Conservation (phyloP, 1,140 invertebrate genomes). For the Apocrypta bakeri region DNA sequence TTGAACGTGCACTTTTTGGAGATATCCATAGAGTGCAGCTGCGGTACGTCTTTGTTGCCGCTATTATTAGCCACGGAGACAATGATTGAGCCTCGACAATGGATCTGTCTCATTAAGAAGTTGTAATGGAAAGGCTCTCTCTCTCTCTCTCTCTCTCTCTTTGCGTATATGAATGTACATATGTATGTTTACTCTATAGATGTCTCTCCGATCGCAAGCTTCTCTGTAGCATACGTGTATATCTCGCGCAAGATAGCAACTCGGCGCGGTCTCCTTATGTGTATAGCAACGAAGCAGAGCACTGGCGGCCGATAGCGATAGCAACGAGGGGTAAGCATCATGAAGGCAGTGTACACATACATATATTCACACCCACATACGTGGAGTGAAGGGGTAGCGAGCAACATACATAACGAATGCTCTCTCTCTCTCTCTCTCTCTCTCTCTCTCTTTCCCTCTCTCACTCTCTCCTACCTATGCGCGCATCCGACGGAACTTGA, state of each 20-base stretch:
- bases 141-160: no score
- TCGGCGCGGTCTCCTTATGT: background rate
- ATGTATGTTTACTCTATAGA: background rate
- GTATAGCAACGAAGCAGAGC: background rate
- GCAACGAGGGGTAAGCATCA: background rate
- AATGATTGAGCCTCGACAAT: slow-evolving; percentile 57
- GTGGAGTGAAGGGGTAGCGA: background rate
- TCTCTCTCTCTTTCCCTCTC: background rate
- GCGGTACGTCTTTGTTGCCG: slow-evolving; percentile 40
- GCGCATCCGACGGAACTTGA: slow-evolving; percentile 54
- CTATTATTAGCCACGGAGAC: slow-evolving; percentile 61
- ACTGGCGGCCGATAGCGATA: slow-evolving; percentile 28
- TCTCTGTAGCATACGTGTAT: no score
- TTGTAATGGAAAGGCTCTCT: slow-evolving; percentile 57
- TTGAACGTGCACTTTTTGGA: no score
- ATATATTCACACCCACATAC: no score
- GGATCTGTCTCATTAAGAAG: slow-evolving; percentile 63
- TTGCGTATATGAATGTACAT: no score
- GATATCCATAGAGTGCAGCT: no score
- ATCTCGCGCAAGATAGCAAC: slow-evolving; percentile 22
- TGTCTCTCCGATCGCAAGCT: background rate
- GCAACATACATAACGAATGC: background rate
- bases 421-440: no score
- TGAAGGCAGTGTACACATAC: background rate
- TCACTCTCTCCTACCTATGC: background rate